A percentile compares a stretch with the other conserved stretches of the same genome.
Evolutionary conservation across 2,113 vertebrate species (phyloP).

Genomic region (Crotophaga sulcirostris): DNA sequence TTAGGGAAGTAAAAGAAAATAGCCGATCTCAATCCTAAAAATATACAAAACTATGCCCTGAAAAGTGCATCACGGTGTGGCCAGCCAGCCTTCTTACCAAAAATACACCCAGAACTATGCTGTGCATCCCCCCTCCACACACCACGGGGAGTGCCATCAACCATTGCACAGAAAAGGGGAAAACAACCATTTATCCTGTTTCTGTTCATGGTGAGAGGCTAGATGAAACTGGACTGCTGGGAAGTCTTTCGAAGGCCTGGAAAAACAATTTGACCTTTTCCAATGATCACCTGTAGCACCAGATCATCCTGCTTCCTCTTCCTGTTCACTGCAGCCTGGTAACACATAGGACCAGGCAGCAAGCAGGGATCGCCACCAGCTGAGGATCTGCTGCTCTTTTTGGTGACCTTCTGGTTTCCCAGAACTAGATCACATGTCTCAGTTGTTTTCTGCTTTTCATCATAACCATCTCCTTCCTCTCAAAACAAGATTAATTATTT

Average conservation of each 20-base stretch:
- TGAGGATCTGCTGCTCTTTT: background rate
- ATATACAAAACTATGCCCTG: background rate
- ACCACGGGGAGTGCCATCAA: background rate
- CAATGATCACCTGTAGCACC: background rate
- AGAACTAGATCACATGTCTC: background rate
- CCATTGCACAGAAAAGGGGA: background rate
- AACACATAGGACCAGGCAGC: fast-evolving
- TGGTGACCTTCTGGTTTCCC: background rate
- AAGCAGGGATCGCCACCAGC: background rate
- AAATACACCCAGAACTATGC: background rate
- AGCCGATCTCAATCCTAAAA: background rate
- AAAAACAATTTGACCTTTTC: background rate
- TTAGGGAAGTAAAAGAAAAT: background rate
- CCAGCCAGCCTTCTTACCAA: background rate
- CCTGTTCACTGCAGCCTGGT: background rate
- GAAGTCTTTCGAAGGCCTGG: background rate
- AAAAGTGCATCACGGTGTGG: background rate
- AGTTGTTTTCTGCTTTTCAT: background rate
- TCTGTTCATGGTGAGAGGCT: background rate
- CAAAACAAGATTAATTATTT: background rate
- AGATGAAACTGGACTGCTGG: background rate
- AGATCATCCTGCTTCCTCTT: background rate
- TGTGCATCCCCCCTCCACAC: background rate
- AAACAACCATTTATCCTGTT: background rate
- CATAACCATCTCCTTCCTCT: background rate